Evolutionary conservation across 2,797 vertebrate species (phyloP).

Genomic region (Lacerta viridis): DNA sequence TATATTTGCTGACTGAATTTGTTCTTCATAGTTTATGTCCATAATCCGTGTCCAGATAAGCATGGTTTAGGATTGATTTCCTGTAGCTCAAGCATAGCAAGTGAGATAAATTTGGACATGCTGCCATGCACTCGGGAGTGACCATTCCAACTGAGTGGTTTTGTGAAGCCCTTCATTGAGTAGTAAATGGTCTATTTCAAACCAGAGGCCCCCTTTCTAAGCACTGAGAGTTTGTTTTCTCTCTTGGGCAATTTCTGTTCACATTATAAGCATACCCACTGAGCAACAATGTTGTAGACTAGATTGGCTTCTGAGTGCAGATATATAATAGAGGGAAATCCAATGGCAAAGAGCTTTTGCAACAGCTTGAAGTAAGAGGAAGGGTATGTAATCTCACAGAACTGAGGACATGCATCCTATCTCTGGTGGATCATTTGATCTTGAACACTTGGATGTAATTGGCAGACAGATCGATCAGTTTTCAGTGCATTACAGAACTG

Average conservation of each 20-base stretch:
- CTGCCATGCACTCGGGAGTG: slow-evolving; percentile 14
- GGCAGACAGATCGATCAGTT: background rate
- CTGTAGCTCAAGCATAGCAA: slow-evolving; percentile 8
- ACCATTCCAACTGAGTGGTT: slow-evolving; percentile 30
- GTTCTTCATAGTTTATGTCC: slow-evolving; percentile 19
- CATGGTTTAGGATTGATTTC: slow-evolving; percentile 54
- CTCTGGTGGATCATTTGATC: background rate
- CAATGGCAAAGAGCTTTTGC: slow-evolving; percentile 36
- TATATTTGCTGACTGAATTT: slow-evolving; percentile 40
- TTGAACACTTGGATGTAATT: background rate
- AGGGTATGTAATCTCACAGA: slow-evolving; percentile 25
- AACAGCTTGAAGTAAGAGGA: slow-evolving; percentile 21
- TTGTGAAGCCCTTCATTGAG: slow-evolving; percentile 50
- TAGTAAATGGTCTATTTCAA: background rate
- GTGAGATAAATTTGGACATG: background rate
- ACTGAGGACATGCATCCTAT: slow-evolving; percentile 31
- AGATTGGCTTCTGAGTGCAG: slow-evolving; percentile 47
- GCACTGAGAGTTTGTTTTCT: slow-evolving; percentile 4
- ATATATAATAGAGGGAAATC: slow-evolving; percentile 47
- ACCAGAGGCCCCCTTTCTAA: background rate
- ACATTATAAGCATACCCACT: slow-evolving; percentile 28
- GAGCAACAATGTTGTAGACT: slow-evolving; percentile 7
- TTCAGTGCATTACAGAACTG: background rate
- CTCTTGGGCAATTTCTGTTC: slow-evolving; percentile 18
- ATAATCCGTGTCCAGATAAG: background rate